phyloP scores from a whole-genome alignment of 2,113 vertebrate genomes.

The Cichladusa arquata region DNA sequence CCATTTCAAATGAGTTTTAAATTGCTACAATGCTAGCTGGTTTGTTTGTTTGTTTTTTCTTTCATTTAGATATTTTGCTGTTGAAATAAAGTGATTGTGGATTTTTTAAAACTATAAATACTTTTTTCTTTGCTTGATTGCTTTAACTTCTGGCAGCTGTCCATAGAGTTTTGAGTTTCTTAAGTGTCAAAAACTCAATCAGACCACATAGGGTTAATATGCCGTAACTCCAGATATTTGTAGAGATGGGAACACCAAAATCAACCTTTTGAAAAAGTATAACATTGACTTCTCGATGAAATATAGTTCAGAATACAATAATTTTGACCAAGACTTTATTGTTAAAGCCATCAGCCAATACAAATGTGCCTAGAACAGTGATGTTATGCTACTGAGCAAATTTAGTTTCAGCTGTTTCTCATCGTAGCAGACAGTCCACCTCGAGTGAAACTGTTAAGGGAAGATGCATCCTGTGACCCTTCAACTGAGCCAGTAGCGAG shows the following conservation, averaged over 20 bases:
- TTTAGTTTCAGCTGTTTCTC: neutral
- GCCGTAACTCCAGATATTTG: neutral
- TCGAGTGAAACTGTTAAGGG: neutral
- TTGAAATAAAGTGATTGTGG: neutral
- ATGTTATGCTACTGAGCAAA: neutral
- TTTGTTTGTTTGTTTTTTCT: neutral
- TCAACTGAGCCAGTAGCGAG: accelerated
- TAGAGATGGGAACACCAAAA: neutral
- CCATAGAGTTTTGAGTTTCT: neutral
- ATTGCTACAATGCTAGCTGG: neutral
- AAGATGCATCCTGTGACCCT: neutral
- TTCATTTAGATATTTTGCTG: neutral
- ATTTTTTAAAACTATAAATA: neutral
- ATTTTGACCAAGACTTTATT: neutral
- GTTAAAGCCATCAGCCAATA: neutral
- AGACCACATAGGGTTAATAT: neutral
- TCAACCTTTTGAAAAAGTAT: neutral
- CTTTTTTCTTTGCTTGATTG: neutral
- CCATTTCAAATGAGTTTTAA: neutral
- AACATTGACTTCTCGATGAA: neutral
- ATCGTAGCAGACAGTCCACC: neutral
- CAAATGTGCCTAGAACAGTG: neutral
- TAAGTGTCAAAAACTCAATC: neutral
- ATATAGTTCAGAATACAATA: neutral
- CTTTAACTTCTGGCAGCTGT: neutral